Percentiles rank a stretch among this genome's conserved stretches.
Conservation (phyloP, 2,888 invertebrate species). For the Drosophila neonasuta region DNA sequence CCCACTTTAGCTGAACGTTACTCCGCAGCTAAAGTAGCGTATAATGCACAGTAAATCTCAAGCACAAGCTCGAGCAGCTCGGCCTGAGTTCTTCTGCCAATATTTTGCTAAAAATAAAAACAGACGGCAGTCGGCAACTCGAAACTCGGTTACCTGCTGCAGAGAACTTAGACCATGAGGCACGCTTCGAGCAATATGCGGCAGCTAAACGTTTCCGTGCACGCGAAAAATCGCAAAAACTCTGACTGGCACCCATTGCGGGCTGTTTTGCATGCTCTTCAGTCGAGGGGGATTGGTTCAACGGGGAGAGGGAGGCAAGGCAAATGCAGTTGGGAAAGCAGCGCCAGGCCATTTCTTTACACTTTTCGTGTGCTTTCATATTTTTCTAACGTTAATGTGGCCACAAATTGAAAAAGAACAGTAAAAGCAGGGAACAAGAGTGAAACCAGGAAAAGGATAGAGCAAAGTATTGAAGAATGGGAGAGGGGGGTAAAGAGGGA, state of each 20-base stretch:
- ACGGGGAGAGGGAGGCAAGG: neutral
- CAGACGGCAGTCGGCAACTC: conserved; percentile 55
- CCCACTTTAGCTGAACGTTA: conserved; percentile 30
- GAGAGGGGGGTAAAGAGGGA: neutral
- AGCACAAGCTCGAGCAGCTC: conserved; percentile 35
- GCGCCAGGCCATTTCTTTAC: conserved; percentile 64
- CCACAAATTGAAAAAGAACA: conserved; percentile 74
- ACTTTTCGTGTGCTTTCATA: conserved; percentile 73
- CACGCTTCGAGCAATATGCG: conserved; percentile 64
- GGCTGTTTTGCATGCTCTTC: conserved; percentile 51
- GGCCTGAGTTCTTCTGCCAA: conserved; percentile 61
- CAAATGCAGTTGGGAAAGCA: conserved; percentile 54
- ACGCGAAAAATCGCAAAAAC: conserved; percentile 61
- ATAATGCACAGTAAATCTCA: conserved; percentile 61
- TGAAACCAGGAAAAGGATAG: conserved; percentile 46
- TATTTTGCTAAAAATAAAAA: conserved; percentile 74
- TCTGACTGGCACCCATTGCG: conserved; percentile 19
- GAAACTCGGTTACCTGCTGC: conserved; percentile 29
- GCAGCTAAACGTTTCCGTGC: conserved; percentile 74
- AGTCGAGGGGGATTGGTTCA: neutral
- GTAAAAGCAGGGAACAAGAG: conserved; percentile 38
- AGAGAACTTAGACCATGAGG: conserved; percentile 25
- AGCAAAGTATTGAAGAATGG: conserved; percentile 19
- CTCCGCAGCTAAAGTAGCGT: conserved; percentile 46
- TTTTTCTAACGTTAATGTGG: conserved; percentile 76